Percentiles rank a stretch among this genome's conserved stretches.
Conservation (phyloP, 2,888 invertebrate genomes). For the Brachynemurus nebulosus region DNA sequence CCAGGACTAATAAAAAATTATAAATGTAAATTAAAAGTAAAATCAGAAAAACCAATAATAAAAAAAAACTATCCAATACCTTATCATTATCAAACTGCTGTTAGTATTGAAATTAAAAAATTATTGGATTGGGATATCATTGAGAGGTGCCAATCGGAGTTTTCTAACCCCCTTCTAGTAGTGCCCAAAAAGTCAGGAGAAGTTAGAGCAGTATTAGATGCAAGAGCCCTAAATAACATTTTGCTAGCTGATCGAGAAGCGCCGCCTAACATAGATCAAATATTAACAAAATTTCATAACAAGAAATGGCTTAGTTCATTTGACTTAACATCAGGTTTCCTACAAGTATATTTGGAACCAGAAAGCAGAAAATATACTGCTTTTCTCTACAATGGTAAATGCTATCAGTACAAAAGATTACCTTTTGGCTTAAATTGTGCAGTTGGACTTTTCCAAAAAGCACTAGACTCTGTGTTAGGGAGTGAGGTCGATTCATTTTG, state of each 20-base stretch:
- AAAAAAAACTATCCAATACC: slow-evolving; percentile 10
- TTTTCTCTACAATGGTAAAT: slow-evolving; percentile 5
- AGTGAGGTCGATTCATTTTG: neutral
- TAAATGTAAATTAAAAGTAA: neutral
- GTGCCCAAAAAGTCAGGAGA: slow-evolving; percentile 7
- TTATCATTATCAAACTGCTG: no score
- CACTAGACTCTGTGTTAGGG: slow-evolving; percentile 3
- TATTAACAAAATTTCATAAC: slow-evolving; percentile 4
- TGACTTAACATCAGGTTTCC: slow-evolving; percentile 8
- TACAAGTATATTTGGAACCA: neutral
- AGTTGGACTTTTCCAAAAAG: slow-evolving; percentile 2
- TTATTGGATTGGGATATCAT: slow-evolving; percentile 9
- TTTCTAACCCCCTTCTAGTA: slow-evolving; percentile 8
- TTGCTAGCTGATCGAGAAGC: slow-evolving; percentile 7
- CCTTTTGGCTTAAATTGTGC: no score
- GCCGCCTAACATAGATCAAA: slow-evolving; percentile 4
- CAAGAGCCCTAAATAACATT: slow-evolving; percentile 7
- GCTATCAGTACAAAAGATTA: slow-evolving; percentile 6
- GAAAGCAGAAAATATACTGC: slow-evolving; percentile 8
- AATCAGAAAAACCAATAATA: neutral
- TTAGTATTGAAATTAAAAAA: slow-evolving; percentile 5
- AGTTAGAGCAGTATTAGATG: slow-evolving; percentile 8
- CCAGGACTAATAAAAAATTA: neutral
- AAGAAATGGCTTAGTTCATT: neutral
- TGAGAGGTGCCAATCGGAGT: slow-evolving; percentile 7